Base-by-base conservation (phyloP, 1,140 invertebrate species). In the Drosophila chauvacae region DNA sequence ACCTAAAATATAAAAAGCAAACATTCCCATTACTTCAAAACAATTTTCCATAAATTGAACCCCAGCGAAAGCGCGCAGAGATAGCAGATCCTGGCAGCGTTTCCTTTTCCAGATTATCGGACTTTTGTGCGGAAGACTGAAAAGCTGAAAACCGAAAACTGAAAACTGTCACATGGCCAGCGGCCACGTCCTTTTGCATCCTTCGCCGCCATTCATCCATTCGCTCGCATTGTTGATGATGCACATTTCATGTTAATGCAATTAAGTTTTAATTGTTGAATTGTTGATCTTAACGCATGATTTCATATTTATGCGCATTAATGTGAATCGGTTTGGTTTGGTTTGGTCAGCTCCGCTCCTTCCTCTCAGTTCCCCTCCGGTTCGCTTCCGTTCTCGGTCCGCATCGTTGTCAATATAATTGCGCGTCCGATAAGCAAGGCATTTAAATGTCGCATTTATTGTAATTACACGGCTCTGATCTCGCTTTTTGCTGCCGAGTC, bases 221-320 rank as follows among this genome's bases (percentile, higher is more conserved):
- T 59, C 75, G 53, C 44, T 70, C 53, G 48, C 81, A 74, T 77
- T 87, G 85, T 87, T 90, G 84, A 84, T 90, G 84, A 88, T 87
- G 84, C 84, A 87, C 84, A 87, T 87, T 87, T 90, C 85, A 90
- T 90, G 85, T 90, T 90, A 90, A 90, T 90, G 85, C 85, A 90
- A 90, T 90, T 90, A 90, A 85, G 85, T 90, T 90, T 90, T 90
- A 90, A 90, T 90, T 90, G 85, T 90, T 90, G 86, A 90, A 90
- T 90, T 90, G 85, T 90, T 90, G 85, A 90, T 90, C 86, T 90
- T 90, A 90, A 90, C 86, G 85, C 85, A 90, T 90, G 85, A 90
- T 90, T 90, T 90, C 85, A 90, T 90, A 90, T 90, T 90, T 90
- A 90, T 90, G 71, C 86, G 85, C 78, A 90, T 90, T 90, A 90